A percentile compares a stretch with the other conserved stretches of the same genome.
These are phyloP conservation scores for Zeuzera pyrina DNA, from an alignment of 2,888 invertebrate genomes.

Conservation along the genomic window DNA sequence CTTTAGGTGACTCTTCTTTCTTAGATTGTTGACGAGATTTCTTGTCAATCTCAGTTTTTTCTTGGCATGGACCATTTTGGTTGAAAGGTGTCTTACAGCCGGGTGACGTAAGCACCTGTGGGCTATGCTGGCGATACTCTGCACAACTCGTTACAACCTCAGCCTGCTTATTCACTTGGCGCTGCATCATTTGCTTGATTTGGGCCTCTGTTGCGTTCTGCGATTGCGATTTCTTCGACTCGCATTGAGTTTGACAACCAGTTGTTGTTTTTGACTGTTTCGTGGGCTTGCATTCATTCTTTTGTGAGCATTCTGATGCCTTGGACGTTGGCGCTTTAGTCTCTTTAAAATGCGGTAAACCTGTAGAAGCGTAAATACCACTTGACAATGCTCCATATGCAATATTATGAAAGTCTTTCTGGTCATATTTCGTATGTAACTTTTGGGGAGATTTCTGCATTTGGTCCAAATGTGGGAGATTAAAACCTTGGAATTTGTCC, in stretches of 20 bases:
- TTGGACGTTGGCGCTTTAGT: conserved; percentile 49
- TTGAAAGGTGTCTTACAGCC: conserved; percentile 48
- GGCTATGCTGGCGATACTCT: conserved; percentile 53
- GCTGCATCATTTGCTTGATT: conserved; percentile 61
- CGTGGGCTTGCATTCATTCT: conserved; percentile 53
- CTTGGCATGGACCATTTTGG: conserved; percentile 54
- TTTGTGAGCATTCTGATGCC: conserved; percentile 51
- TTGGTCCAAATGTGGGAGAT: conserved; percentile 72
- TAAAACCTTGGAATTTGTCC: conserved; percentile 74
- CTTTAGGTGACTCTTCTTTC: conserved; percentile 57
- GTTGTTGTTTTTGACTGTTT: conserved; percentile 62
- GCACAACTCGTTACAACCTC: conserved; percentile 49
- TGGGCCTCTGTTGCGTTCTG: conserved; percentile 37
- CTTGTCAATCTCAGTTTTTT: conserved; percentile 60
- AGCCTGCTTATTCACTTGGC: conserved; percentile 47
- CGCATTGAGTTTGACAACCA: conserved; percentile 62
- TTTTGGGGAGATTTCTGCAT: conserved; percentile 75
- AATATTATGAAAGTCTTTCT: conserved; percentile 63
- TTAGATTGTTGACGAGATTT: conserved; percentile 49
- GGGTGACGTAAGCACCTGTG: conserved; percentile 49
- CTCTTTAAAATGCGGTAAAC: conserved; percentile 60
- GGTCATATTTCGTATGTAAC: conserved; percentile 65
- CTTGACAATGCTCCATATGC: conserved; percentile 58
- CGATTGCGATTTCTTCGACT: conserved; percentile 44
- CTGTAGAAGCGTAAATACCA: conserved; percentile 50